These are phyloP conservation scores for Ardeotis arabs DNA, from an alignment of 2,113 vertebrate species.

Conservation along the genomic window DNA sequence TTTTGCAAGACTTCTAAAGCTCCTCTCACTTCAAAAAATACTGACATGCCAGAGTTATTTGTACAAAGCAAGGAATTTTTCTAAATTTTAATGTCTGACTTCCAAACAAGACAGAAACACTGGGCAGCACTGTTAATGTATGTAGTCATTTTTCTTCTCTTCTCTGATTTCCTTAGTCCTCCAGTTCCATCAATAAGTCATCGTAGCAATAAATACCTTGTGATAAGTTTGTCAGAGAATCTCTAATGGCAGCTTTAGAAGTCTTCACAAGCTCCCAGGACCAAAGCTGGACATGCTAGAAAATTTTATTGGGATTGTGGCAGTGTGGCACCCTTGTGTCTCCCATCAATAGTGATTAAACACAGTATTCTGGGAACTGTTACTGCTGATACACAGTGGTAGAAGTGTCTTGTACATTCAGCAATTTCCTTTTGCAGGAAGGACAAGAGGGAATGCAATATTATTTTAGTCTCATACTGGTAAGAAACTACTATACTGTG, in stretches of 20 bases:
- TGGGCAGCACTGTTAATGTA: background rate
- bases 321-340: background rate
- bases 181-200: background rate
- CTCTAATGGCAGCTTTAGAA: background rate
- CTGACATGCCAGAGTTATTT: too few relatives aligned
- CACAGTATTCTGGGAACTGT: background rate
- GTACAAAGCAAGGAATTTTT: background rate
- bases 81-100: background rate
- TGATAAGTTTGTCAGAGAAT: background rate
- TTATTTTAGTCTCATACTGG: background rate
- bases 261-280: background rate
- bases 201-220: background rate
- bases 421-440: background rate
- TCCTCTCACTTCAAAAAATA: background rate
- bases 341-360: background rate
- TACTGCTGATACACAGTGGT: background rate
- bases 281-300: background rate
- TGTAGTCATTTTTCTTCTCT: background rate
- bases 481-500: background rate
- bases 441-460: background rate
- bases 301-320: background rate
- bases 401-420: background rate
- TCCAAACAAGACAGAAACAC: background rate
- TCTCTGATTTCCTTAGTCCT: background rate
- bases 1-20: background rate